Percentiles rank a stretch among this genome's conserved stretches.
Conservation (phyloP, 2,888 invertebrate genomes). For the Heliconius charithonia region DNA sequence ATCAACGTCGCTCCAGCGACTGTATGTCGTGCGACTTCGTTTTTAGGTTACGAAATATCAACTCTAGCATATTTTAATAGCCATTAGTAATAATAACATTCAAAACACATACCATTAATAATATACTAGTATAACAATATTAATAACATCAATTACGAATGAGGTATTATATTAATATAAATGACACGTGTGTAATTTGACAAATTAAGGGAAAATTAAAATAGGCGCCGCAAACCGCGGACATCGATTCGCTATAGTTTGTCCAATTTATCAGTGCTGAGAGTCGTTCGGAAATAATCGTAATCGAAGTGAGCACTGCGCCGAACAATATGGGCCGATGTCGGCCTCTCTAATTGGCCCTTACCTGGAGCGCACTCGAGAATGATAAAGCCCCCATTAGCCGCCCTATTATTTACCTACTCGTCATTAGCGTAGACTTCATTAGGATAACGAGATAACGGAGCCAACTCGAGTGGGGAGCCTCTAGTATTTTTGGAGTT, state of each 20-base stretch:
- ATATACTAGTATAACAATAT: conserved; percentile 32
- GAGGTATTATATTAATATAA: conserved; percentile 41
- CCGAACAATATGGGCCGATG: conserved; percentile 83
- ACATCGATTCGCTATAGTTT: conserved; percentile 81
- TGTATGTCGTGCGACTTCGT: conserved; percentile 19
- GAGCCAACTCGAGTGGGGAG: conserved; percentile 71
- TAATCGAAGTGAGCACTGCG: conserved; percentile 80
- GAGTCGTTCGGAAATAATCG: conserved; percentile 81
- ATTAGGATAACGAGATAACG: conserved; percentile 84
- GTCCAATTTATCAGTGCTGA: conserved; percentile 81
- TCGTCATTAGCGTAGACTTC: conserved; percentile 84
- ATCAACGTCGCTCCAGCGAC: conserved; percentile 36
- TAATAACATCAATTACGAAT: conserved; percentile 46
- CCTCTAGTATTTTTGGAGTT: conserved; percentile 72
- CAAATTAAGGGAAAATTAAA: conserved; percentile 75
- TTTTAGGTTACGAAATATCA: conserved; percentile 19
- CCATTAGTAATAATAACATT: conserved; percentile 13
- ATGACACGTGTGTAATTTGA: conserved; percentile 57
- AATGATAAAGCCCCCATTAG: conserved; percentile 84
- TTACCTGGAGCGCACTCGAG: conserved; percentile 84
- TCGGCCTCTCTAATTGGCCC: conserved; percentile 83
- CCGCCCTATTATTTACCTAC: conserved; percentile 84
- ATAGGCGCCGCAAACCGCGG: conserved; percentile 70
- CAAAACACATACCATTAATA: conserved; percentile 23
- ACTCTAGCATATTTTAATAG: conserved; percentile 26